A percentile compares a stretch with the other conserved stretches of the same genome.
phyloP scores from a whole-genome alignment of 2,888 invertebrate genomes.

The Parelbella ahira region DNA sequence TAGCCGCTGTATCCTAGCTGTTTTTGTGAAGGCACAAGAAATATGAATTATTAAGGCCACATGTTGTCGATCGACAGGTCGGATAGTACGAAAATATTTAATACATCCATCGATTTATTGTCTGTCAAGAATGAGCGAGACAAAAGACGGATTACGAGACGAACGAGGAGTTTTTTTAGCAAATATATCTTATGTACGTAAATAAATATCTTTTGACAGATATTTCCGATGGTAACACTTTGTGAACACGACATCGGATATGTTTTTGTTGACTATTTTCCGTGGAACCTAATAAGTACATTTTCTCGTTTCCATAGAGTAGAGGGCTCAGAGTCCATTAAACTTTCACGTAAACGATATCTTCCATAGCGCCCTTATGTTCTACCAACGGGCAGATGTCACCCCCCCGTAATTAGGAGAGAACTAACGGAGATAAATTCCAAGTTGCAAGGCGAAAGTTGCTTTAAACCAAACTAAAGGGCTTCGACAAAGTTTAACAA shows the following conservation, averaged over 20 bases:
- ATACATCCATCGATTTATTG: slow-evolving; percentile 1
- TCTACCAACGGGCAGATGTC: no score
- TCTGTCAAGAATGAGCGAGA: neutral
- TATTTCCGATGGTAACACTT: slow-evolving; percentile 13
- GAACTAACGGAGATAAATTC: no score
- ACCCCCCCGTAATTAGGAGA: no score
- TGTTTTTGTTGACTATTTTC: slow-evolving; percentile 1
- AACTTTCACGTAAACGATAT: no score
- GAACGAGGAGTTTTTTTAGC: neutral
- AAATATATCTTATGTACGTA: neutral
- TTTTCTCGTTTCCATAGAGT: no score
- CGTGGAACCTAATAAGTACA: no score
- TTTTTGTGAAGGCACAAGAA: neutral
- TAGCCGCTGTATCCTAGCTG: neutral
- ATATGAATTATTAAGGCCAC: neutral
- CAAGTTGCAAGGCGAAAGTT: no score
- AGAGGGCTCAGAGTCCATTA: no score
- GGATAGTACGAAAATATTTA: slow-evolving; percentile 1
- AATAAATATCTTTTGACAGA: slow-evolving; percentile 1
- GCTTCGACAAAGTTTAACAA: no score
- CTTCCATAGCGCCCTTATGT: no score
- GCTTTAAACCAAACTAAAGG: no score
- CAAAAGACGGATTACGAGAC: slow-evolving; percentile 5
- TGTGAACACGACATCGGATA: slow-evolving; percentile 1
- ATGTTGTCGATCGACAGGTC: no score